Base-by-base conservation (phyloP, 2,888 invertebrate genomes). In the Cistogaster globosa region DNA sequence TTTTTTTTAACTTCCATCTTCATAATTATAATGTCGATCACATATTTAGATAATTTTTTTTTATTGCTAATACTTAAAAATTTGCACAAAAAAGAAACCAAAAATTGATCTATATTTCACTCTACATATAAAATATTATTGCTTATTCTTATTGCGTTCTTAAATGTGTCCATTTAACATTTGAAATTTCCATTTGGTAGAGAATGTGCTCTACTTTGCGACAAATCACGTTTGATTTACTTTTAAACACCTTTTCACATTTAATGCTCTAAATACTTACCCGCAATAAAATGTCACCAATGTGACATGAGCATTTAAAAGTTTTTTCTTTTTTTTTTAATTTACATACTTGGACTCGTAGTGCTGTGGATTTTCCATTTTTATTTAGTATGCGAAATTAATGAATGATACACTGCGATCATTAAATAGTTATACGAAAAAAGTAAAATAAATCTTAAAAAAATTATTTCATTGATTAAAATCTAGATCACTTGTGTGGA, bases 151-250 rank as follows among this genome's bases (percentile, higher is more conserved):
- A 20, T 48, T 12, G 12, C 18, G 12, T 57, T 48, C 55, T 42
- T 42, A 12, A 42, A 62, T 60, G 36, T 26, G 26, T 60, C 12
- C 16, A 7, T 63, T 57, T 20, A 63, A 36, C 58, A 72, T 76
- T 79, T 60, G 12, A 62, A 26, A 79, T 67, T 72, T 80, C 80
- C 71, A 80, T 78, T 83, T 60, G 42, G 11, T 78, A 14, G 14
- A 79, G 67, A 77, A 77, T 86, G 84, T 86, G 87, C 87, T 87
- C 87, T 60, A 87, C 74, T 83, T 87, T 75, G 58, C 62, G 78
- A 86, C 86, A 87, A 84, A 85, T 82, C 87, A 87, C 87, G 87
- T 87, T 65, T 68, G 53, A 16, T 62, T 76, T 82, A 67, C 57
- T 77, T 82, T 75, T 78, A 69, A 85, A 79, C 78, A 85, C 85